Conservation (phyloP, 2,888 invertebrate species). For the Drosophila kambysellisi region DNA sequence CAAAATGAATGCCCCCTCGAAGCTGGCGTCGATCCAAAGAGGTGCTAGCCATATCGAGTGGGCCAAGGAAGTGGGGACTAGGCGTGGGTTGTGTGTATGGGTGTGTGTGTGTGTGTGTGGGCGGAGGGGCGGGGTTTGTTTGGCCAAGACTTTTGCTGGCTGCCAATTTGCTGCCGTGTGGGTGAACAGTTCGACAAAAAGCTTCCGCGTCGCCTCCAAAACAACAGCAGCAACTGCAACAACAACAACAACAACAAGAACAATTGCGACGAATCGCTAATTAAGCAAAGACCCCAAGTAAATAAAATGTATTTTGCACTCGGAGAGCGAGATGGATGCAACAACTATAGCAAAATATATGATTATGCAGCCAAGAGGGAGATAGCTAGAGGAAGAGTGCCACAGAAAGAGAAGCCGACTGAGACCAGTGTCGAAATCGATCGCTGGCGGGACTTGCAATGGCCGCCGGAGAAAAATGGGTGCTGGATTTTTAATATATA, state of each 20-base stretch:
- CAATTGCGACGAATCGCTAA: constrained; percentile 58
- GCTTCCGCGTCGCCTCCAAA: constrained; percentile 58
- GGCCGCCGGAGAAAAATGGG: background rate
- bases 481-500: background rate
- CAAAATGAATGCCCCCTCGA: constrained; percentile 44
- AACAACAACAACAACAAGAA: constrained; percentile 24
- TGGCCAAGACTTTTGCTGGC: constrained; percentile 11
- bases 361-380: background rate
- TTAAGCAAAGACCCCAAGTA: constrained; percentile 69
- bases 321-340: constrained; percentile 25
- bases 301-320: constrained; percentile 74
- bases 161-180: constrained; percentile 48
- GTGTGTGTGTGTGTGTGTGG: background rate
- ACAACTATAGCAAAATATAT: background rate
- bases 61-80: background rate
- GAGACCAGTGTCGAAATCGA: background rate
- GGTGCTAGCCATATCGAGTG: constrained; percentile 18
- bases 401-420: background rate
- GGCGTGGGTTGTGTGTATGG: constrained; percentile 3
- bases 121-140: background rate
- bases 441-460: background rate
- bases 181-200: constrained; percentile 40
- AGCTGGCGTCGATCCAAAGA: constrained; percentile 52
- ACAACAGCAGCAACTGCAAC: constrained; percentile 10
- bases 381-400: background rate